These are phyloP conservation scores for Chlamydotis undulata DNA, from an alignment of 2,113 vertebrate species.

Conservation along the genomic window DNA sequence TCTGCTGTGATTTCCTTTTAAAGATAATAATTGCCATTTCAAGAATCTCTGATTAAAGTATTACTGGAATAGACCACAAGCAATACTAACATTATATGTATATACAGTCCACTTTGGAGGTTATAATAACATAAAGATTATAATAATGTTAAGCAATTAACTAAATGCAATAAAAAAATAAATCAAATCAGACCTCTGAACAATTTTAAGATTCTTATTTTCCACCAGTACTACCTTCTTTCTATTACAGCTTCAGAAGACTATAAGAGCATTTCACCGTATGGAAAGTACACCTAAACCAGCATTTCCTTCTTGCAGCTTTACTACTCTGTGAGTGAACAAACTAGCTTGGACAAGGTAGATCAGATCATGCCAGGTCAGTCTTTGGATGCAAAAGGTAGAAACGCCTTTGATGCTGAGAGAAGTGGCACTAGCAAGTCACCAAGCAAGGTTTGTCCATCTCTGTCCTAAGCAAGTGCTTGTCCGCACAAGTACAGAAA, in stretches of 20 bases:
- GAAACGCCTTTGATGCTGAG: neutral
- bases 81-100: constrained; percentile 17
- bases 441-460: neutral
- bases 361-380: neutral
- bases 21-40: constrained; percentile 60
- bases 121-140: constrained; percentile 15
- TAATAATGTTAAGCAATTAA: constrained; percentile 51
- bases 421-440: neutral
- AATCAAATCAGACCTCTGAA: constrained; percentile 32
- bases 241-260: neutral
- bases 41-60: constrained; percentile 56
- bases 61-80: constrained; percentile 51
- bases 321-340: neutral
- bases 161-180: constrained; percentile 27
- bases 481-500: neutral
- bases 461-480: neutral
- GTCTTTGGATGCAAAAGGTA: neutral
- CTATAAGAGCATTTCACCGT: neutral
- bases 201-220: neutral
- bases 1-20: constrained; percentile 44
- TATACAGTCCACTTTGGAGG: neutral
- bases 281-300: neutral
- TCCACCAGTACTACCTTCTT: neutral
- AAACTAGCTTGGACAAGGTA: neutral
- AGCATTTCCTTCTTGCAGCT: neutral